These are phyloP conservation scores for Acholoe squamosa DNA, from an alignment of 2,888 invertebrate genomes.

Conservation along the genomic window DNA sequence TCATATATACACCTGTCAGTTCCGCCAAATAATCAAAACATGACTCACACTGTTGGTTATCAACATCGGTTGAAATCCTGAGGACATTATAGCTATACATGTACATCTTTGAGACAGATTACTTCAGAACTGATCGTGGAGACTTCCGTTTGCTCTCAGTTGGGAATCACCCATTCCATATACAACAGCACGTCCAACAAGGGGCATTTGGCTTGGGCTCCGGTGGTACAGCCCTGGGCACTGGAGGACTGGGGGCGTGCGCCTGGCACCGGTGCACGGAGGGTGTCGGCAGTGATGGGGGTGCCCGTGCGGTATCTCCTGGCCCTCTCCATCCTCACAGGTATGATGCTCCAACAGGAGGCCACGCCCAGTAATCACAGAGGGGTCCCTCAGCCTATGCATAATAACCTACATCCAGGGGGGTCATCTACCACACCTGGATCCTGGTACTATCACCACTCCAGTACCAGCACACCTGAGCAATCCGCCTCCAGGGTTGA, in stretches of 20 bases:
- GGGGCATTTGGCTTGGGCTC: neutral
- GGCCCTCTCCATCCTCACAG: slow-evolving; percentile 9
- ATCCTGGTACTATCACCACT: no score
- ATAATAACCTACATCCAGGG: neutral
- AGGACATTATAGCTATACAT: no score
- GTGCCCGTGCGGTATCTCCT: neutral
- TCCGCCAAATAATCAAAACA: no score
- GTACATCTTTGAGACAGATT: neutral
- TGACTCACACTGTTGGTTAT: no score
- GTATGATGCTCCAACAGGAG: neutral
- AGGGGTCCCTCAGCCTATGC: neutral
- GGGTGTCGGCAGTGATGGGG: slow-evolving; percentile 14
- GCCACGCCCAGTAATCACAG: slow-evolving; percentile 9
- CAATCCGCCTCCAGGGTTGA: neutral
- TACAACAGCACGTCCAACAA: no score
- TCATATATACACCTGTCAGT: no score
- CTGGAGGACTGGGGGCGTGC: neutral
- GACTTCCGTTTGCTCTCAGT: neutral
- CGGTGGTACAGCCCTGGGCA: neutral
- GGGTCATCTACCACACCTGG: neutral
- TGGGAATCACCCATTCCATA: no score
- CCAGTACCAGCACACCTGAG: neutral
- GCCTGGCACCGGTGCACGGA: neutral
- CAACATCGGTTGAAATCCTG: no score
- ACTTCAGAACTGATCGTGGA: neutral